Conservation (phyloP, 2,113 vertebrate species). For the Cacatua alba region DNA sequence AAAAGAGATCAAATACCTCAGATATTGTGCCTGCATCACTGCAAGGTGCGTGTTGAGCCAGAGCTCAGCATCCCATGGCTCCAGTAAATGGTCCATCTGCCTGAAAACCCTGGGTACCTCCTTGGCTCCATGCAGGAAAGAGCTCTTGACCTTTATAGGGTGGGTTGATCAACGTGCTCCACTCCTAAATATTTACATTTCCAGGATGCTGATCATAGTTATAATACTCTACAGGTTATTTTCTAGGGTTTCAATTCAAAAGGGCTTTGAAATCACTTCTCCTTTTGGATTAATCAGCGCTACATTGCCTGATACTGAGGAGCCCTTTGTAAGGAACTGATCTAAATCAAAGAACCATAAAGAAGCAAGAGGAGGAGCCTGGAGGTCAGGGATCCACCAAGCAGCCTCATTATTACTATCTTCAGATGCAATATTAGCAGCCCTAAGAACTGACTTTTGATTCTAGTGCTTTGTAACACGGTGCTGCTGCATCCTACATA, state of each 20-base stretch:
- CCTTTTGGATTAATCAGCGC: background rate
- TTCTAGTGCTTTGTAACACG: background rate
- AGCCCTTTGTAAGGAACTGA: background rate
- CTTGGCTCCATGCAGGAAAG: background rate
- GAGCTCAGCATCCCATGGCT: background rate
- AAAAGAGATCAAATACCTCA: background rate
- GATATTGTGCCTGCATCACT: fast-evolving
- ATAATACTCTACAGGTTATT: background rate
- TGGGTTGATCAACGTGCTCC: background rate
- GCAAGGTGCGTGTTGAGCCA: background rate
- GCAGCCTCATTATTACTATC: background rate
- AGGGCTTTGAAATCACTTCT: background rate
- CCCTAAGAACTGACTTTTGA: background rate
- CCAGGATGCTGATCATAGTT: background rate
- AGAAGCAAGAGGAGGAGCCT: background rate
- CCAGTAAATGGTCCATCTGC: background rate
- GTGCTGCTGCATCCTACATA: background rate
- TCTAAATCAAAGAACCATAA: background rate
- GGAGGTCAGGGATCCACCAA: background rate
- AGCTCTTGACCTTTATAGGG: background rate
- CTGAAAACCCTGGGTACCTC: background rate
- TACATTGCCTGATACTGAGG: fast-evolving
- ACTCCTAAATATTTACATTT: background rate
- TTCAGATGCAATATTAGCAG: background rate
- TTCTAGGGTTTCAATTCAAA: background rate